Conservation (phyloP, 2,888 invertebrate species). For the Nomada fucata region DNA sequence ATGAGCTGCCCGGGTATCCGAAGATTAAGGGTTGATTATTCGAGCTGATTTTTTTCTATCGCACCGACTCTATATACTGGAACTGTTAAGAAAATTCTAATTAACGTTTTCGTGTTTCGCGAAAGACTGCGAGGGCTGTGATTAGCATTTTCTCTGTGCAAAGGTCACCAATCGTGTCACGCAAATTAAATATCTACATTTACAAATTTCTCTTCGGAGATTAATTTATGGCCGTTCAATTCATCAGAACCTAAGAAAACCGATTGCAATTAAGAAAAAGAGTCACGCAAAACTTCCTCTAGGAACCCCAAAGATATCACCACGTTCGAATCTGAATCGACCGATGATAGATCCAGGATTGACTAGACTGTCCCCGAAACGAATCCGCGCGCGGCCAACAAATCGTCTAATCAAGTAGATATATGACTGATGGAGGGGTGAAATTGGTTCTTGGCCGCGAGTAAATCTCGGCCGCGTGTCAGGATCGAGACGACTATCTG, state of each 20-base stretch:
- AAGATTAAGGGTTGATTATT: background rate
- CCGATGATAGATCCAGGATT: conserved; percentile 31
- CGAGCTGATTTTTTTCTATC: background rate
- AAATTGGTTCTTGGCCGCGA: conserved; percentile 74
- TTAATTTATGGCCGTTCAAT: no score
- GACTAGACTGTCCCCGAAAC: conserved; percentile 26
- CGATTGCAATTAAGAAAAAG: background rate
- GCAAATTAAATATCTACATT: no score
- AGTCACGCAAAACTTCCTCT: no score
- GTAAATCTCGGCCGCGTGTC: conserved; percentile 72
- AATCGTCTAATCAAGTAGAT: conserved; percentile 73
- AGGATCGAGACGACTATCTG: conserved; percentile 41
- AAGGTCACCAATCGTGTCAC: no score
- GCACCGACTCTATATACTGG: no score
- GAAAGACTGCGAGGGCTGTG: no score
- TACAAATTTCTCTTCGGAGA: no score
- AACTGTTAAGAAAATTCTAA: no score
- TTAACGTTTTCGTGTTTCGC: no score
- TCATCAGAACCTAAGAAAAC: background rate
- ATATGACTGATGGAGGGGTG: conserved; percentile 71
- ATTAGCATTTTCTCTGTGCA: no score
- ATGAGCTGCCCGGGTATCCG: background rate
- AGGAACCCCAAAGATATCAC: background rate
- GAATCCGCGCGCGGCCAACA: conserved; percentile 61
- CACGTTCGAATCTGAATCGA: background rate